Evolutionary conservation across 2,888 invertebrate species (phyloP), one percentile per base, ranked within the genome.

Genomic region (Tipula helvola): DNA sequence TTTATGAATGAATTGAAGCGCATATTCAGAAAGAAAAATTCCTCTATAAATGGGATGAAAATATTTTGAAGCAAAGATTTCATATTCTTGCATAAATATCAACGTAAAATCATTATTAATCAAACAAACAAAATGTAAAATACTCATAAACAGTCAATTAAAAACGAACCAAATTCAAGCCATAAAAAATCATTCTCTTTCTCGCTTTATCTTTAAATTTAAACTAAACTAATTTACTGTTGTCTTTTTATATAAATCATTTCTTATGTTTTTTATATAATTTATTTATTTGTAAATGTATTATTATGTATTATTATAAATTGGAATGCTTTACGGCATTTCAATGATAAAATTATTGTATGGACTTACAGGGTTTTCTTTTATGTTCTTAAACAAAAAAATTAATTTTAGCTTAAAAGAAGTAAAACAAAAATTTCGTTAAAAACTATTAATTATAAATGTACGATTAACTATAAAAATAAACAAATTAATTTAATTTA

Each of bases 361-460:
- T 71, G 71, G 71, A 71, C 71, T 71, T 71, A 71, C 71, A 71
- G 71, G 71, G 71, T 71, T 71, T 71, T 71, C 71, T 71, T 71
- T 71, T 71, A 71, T 12, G 71, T 71, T 71, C 71, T 71, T 71
- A 28, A 71, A n/a, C n/a, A n/a, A 28, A 28, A 71, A 52, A 71
- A 71, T 28, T 71, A 28, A 71, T 71, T 71, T 71, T 71, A 71
- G 71, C 71, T 71, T 71, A 71, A 71, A 71, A 28, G 71, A 71
- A 71, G 71, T 71, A 71, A 71, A 71, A 71, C 71, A 71, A 28
- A 71, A 18, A 71, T 71, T 71, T 71, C 28, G 71, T 71, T 71
- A 71, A 71, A 71, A 71, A 71, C 71, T 71, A 71, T 71, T 71
- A 71, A 71, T 10, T 71, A 71, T 28, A 71, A 71, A 16, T 57